A percentile compares a stretch with the other conserved stretches of the same genome.
phyloP scores from a whole-genome alignment of 2,888 invertebrate species.

The Dryobota labecula region DNA sequence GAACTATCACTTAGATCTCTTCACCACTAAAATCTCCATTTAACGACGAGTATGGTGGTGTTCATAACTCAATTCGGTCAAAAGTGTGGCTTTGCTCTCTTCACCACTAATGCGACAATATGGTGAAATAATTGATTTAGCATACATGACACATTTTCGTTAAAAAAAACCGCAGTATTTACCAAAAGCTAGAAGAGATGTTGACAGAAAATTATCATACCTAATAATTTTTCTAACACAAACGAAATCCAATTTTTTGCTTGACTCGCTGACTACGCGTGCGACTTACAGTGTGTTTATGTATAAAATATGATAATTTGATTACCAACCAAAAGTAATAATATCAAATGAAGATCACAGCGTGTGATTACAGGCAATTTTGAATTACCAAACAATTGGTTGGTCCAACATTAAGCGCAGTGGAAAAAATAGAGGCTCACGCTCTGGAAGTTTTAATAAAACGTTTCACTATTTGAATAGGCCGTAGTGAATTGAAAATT shows the following conservation, averaged over 20 bases:
- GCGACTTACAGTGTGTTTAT: conserved; percentile 71
- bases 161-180: conserved; percentile 24
- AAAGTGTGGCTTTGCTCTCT: too few relatives aligned
- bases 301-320: conserved; percentile 80
- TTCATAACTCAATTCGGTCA: too few relatives aligned
- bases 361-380: conserved; percentile 81
- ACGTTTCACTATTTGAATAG: conserved; percentile 40
- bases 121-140: conserved; percentile 2
- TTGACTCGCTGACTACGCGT: conserved; percentile 58
- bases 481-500: conserved; percentile 48
- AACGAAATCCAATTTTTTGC: conserved; percentile 63
- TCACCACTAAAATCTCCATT: too few relatives aligned
- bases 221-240: conserved; percentile 53
- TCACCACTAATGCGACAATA: too few relatives aligned
- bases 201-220: conserved; percentile 58
- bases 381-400: conserved; percentile 79
- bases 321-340: conserved; percentile 76
- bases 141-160: conserved; percentile 17
- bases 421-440: conserved; percentile 70
- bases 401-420: conserved; percentile 67
- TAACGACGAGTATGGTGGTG: too few relatives aligned
- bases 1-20: too few relatives aligned
- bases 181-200: conserved; percentile 35
- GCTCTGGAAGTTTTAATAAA: conserved; percentile 61
- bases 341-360: conserved; percentile 73